Evolutionary conservation across 2,113 vertebrate species (phyloP), one percentile per base, ranked within the genome.

Genomic region (Baryphthengus martii): DNA sequence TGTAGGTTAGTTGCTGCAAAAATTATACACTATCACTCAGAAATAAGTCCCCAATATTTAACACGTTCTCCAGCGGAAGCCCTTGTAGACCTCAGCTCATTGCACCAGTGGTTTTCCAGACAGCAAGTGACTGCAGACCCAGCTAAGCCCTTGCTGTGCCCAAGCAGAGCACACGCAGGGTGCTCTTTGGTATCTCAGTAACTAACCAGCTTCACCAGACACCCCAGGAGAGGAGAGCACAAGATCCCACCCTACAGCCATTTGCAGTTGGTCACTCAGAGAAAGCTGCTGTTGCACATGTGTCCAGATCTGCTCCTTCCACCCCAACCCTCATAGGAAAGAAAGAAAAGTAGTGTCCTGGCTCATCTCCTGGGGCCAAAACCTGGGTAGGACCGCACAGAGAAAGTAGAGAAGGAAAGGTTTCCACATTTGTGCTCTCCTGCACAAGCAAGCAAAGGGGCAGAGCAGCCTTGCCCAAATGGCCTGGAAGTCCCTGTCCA

Each of bases 251-350:
- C 39, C 35, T 14, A 1, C 12, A 35, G 1, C 10, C 35, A 6
- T 7, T 26, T 15, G 44, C 78, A 5, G 65, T 1, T 6, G 1
- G 70, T 8, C 44, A 6, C n/a, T 23, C 26, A 4, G 63, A 23
- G 88, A 25, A 4, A 40, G 59, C 79, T 47, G 66, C 65, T 55
- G 56, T 3, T 13, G 59, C 67, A 29, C 49, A 70, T 63, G 67
- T 65, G 74, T 7, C 50, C 55, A 0, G 0, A 6, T 1, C 58
- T 39, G 42, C 31, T 68, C 21, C 37, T 49, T 24, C 31, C 65
- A 14, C 4, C 52, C 58, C 49, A 13, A 0, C 4, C 8, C 15
- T 19, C 16, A 0, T 0, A 17, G 10, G 7, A 5, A 42, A 78
- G 40, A 53, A 4, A 1, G 16, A 19, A 37, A 13, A 42, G 1